Conservation (phyloP, 2,888 invertebrate species). For the Drymonia ruficornis region DNA sequence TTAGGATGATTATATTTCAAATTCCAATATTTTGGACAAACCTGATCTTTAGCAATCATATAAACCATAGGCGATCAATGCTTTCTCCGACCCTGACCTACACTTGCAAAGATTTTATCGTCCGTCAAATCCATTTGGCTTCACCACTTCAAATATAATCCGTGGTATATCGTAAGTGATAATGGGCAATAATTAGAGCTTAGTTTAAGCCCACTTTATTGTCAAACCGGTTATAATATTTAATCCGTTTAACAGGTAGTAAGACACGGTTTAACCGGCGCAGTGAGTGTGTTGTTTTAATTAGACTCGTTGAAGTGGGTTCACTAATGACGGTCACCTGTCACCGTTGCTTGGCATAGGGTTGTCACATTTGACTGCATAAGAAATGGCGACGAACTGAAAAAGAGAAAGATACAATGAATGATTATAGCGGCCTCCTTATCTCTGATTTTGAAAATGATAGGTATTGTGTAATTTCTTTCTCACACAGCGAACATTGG, state of each 20-base stretch:
- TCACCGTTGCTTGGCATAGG: constrained; percentile 16
- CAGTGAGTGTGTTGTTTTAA: constrained; percentile 29
- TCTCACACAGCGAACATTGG: no score
- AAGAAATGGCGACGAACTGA: no score
- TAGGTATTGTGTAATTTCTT: no score
- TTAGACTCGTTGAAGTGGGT: constrained; percentile 29
- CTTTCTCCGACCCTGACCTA: no score
- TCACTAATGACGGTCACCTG: constrained; percentile 30
- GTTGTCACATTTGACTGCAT: neutral
- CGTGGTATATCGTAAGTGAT: neutral
- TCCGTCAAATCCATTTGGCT: no score
- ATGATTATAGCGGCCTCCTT: no score
- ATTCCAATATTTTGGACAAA: no score
- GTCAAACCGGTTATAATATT: constrained; percentile 29
- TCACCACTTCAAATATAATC: neutral
- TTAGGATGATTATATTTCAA: no score
- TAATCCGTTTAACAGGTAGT: constrained; percentile 28
- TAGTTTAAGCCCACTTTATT: constrained; percentile 25
- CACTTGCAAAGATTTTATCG: no score
- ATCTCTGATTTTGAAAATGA: no score
- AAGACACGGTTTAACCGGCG: constrained; percentile 17
- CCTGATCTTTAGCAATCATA: no score
- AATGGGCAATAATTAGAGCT: neutral
- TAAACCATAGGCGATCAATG: no score
- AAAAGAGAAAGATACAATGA: neutral